Evolutionary conservation across 2,888 invertebrate species (phyloP).

Genomic region (Melanotus villosus): DNA sequence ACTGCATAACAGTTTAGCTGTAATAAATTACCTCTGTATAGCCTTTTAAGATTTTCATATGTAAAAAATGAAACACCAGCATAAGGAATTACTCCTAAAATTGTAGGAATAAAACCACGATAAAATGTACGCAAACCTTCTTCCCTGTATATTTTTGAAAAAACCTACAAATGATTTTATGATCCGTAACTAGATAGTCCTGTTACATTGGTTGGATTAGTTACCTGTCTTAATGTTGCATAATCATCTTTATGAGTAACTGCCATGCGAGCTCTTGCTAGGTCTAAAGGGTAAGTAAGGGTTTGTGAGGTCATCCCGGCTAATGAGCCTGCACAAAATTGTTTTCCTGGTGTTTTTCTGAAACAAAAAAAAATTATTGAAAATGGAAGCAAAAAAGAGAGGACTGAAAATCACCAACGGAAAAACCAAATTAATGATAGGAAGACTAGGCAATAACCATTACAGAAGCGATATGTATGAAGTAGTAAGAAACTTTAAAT

Average conservation of each 20-base stretch:
- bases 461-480: too few species aligned
- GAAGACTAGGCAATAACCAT: too few species aligned
- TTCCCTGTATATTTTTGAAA: slow-evolving; percentile 76
- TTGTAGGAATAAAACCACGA: slow-evolving; percentile 90
- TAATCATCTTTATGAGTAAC: slow-evolving; percentile 88
- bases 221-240: slow-evolving; percentile 73
- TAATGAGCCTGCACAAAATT: slow-evolving; percentile 92
- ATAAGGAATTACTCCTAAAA: slow-evolving; percentile 95
- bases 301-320: slow-evolving; percentile 97
- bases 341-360: slow-evolving; percentile 66
- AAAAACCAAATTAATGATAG: too few species aligned
- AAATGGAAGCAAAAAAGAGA: too few species aligned
- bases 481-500: too few species aligned
- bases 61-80: slow-evolving; percentile 98
- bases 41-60: slow-evolving; percentile 92
- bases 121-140: slow-evolving; percentile 88
- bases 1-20: background rate
- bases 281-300: slow-evolving; percentile 95
- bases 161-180: slow-evolving; percentile 59
- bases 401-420: too few species aligned
- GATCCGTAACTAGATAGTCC: background rate
- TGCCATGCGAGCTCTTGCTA: slow-evolving; percentile 97
- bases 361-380: too few species aligned
- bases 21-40: slow-evolving; percentile 76
- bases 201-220: slow-evolving; percentile 21